phyloP scores from a whole-genome alignment of 2,113 vertebrate species.

The Rhipidura dahli region DNA sequence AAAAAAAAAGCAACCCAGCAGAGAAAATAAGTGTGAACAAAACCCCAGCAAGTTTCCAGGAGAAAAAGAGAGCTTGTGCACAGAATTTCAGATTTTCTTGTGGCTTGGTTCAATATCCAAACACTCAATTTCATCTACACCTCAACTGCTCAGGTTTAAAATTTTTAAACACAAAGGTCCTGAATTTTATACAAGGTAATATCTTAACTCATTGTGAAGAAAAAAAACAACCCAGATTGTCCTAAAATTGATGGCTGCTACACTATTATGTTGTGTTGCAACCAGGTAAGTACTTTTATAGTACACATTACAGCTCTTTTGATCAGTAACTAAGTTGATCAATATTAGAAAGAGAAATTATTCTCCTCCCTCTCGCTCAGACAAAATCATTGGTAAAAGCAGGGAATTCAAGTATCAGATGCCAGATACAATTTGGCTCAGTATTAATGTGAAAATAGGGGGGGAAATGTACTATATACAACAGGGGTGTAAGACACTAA shows the following conservation, averaged over 20 bases:
- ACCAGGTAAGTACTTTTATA: not conserved
- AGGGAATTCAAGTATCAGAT: not conserved
- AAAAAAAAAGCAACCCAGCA: not conserved
- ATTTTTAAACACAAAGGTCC: not conserved
- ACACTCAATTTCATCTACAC: accelerated
- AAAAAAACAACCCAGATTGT: not conserved
- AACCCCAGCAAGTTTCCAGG: not conserved
- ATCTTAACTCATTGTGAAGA: not conserved
- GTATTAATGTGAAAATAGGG: not conserved
- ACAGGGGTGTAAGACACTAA: not conserved
- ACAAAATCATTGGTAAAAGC: not conserved
- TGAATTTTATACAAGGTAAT: not conserved
- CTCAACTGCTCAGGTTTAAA: not conserved
- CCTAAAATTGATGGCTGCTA: not conserved
- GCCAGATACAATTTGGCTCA: not conserved
- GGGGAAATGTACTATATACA: not conserved
- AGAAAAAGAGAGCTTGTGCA: not conserved
- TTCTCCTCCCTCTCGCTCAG: not conserved
- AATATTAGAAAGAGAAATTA: not conserved
- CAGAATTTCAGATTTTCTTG: not conserved
- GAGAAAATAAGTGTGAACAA: not conserved
- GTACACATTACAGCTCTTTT: no score
- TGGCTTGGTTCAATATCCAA: not conserved
- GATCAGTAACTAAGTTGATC: not conserved
- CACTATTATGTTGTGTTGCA: not conserved